These are phyloP conservation scores for Thysanoteuthis rhombus DNA, from an alignment of 2,888 invertebrate genomes.

Conservation along the genomic window DNA sequence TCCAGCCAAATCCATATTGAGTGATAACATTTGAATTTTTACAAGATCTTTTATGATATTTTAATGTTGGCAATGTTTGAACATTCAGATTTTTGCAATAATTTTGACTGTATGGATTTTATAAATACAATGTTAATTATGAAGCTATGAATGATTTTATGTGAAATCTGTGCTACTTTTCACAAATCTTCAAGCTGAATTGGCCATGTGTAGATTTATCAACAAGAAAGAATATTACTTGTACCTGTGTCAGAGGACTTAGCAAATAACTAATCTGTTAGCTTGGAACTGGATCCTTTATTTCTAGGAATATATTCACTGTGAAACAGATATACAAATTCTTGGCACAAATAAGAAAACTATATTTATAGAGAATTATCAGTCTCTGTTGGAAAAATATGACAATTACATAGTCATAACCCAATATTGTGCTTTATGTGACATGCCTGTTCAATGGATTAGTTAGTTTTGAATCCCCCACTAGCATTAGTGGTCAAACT, in stretches of 20 bases:
- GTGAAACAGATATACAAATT: background rate
- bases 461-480: background rate
- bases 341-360: background rate
- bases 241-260: background rate
- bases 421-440: background rate
- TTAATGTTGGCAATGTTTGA: background rate
- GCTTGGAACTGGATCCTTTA: background rate
- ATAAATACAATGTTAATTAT: background rate
- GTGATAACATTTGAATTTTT: background rate
- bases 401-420: background rate
- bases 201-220: background rate
- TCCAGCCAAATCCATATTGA: background rate
- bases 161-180: background rate
- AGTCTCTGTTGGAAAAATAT: background rate
- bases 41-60: too few relatives aligned
- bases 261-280: background rate
- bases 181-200: background rate
- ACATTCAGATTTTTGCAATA: background rate
- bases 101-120: background rate
- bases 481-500: background rate
- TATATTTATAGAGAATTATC: background rate
- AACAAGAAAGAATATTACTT: background rate
- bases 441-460: background rate
- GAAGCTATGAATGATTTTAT: background rate
- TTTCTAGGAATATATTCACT: background rate